A percentile compares a stretch with the other conserved stretches of the same genome.
Evolutionary conservation across 1,140 invertebrate species (phyloP).

Genomic region (Rhynchophorus ferrugineus): DNA sequence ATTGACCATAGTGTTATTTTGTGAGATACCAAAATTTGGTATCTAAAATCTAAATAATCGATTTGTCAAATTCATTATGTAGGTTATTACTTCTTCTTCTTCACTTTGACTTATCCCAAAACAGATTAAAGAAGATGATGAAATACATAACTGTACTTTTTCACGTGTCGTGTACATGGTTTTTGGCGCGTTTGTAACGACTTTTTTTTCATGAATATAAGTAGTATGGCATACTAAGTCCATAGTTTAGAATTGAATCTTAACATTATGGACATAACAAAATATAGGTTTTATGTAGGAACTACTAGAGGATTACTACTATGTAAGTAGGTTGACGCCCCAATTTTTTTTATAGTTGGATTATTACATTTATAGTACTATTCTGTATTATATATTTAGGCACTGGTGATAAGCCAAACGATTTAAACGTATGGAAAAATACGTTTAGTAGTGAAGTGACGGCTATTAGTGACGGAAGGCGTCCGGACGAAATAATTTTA

Average conservation of each 20-base stretch:
- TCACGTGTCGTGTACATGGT: constrained; percentile 1
- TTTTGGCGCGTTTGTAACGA: not conserved
- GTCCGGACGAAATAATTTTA: constrained; percentile 30
- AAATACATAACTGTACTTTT: constrained; percentile 2
- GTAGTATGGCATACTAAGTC: too few relatives aligned
- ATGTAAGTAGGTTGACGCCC: constrained; percentile 21
- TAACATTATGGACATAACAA: constrained; percentile 23
- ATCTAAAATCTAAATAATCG: too few relatives aligned
- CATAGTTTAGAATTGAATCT: too few relatives aligned
- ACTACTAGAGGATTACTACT: constrained; percentile 29
- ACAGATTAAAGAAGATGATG: too few relatives aligned
- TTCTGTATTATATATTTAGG: constrained; percentile 20
- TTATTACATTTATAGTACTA: not conserved
- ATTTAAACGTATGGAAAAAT: constrained; percentile 23
- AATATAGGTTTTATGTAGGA: constrained; percentile 28
- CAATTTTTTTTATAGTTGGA: not conserved
- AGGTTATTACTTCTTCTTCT: too few relatives aligned
- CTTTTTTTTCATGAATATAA: too few relatives aligned
- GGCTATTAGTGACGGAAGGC: constrained; percentile 50
- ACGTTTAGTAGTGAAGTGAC: constrained; percentile 41
- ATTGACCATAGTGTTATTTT: too few relatives aligned
- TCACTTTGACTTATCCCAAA: too few relatives aligned
- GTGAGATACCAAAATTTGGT: too few relatives aligned
- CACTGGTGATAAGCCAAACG: constrained; percentile 24
- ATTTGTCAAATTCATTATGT: too few relatives aligned